Evolutionary conservation across 2,888 invertebrate species (phyloP).

Genomic region (Lithophane ornitopus): DNA sequence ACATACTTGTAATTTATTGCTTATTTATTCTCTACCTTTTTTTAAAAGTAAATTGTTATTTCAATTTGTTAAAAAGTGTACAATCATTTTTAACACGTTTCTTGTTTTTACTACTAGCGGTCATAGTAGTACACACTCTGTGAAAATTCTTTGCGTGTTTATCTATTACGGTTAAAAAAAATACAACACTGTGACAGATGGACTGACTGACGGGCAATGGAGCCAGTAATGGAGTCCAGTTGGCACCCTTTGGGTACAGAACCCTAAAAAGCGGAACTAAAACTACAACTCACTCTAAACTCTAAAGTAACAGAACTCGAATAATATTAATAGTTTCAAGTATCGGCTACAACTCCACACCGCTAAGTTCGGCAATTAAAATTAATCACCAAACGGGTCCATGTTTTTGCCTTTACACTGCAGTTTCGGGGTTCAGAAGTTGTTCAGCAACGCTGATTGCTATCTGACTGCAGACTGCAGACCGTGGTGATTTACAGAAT

Average conservation of each 20-base stretch:
- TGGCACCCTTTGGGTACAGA: too few relatives aligned
- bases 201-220: too few relatives aligned
- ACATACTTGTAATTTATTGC: slow-evolving; percentile 22
- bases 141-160: too few relatives aligned
- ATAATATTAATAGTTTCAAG: slow-evolving; percentile 40
- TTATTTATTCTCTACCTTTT: background rate
- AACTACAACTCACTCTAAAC: background rate
- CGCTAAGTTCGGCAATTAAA: slow-evolving; percentile 81
- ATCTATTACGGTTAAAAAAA: too few relatives aligned
- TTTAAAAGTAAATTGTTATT: slow-evolving; percentile 2
- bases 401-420: slow-evolving; percentile 72
- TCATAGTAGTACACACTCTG: too few relatives aligned
- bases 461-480: slow-evolving; percentile 37
- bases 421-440: slow-evolving; percentile 51
- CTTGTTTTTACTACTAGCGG: too few relatives aligned
- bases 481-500: slow-evolving; percentile 58
- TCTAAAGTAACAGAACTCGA: slow-evolving; percentile 21
- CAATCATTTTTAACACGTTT: too few relatives aligned
- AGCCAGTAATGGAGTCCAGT: too few relatives aligned
- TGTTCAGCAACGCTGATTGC: slow-evolving; percentile 54
- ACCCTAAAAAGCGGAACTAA: background rate
- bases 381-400: slow-evolving; percentile 78
- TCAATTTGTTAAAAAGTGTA: background rate
- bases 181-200: too few relatives aligned
- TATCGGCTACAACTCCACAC: slow-evolving; percentile 50